phyloP scores from a whole-genome alignment of 2,113 vertebrate genomes.

The Zosterops pallidus region DNA sequence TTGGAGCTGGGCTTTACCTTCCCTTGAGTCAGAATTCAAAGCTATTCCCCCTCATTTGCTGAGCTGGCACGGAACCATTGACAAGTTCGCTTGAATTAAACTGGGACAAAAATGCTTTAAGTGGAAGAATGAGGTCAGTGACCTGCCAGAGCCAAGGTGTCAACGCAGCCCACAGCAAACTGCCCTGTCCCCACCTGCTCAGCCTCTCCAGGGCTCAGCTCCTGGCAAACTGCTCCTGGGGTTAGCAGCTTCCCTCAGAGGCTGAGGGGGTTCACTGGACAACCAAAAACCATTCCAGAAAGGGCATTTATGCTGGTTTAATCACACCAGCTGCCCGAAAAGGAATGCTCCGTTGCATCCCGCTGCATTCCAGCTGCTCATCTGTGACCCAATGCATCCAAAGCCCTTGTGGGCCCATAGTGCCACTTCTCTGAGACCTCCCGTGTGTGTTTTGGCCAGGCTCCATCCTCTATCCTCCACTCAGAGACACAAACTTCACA shows the following conservation, averaged over 20 bases:
- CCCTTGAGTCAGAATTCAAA: background rate
- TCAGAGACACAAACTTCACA: background rate
- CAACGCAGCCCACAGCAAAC: background rate
- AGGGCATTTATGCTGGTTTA: background rate
- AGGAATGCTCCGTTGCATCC: background rate
- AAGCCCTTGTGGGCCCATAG: background rate
- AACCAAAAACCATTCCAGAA: background rate
- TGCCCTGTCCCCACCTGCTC: background rate
- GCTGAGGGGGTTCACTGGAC: background rate
- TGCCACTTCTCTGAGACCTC: background rate
- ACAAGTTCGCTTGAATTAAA: background rate
- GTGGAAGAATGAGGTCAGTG: background rate
- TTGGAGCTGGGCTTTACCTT: background rate
- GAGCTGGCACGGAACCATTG: background rate
- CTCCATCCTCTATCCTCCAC: background rate
- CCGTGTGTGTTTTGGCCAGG: background rate
- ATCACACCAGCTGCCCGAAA: background rate
- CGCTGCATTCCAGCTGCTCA: background rate
- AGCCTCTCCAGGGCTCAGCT: background rate
- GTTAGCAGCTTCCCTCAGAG: background rate
- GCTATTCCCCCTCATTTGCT: background rate
- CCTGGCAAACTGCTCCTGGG: background rate
- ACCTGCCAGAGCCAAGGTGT: background rate
- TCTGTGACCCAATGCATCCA: fast-evolving
- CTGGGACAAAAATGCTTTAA: background rate